Percentiles rank a stretch among this genome's conserved stretches.
Conservation (phyloP, 2,888 invertebrate species). For the Hydraecia micacea region DNA sequence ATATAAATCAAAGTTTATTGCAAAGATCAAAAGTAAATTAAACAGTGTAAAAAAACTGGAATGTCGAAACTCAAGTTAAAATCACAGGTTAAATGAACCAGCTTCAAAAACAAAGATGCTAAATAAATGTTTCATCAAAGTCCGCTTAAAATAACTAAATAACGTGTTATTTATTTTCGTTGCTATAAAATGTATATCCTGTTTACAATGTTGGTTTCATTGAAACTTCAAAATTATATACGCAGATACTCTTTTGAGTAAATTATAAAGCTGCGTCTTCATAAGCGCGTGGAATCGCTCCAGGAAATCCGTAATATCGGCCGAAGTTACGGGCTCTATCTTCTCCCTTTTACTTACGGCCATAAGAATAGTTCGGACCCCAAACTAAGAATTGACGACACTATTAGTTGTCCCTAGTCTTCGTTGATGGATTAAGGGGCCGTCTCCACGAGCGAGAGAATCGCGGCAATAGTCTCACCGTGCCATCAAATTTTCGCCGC, state of each 20-base stretch:
- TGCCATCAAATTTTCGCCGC: no score
- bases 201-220: conserved; percentile 46
- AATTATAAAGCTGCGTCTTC: conserved; percentile 12
- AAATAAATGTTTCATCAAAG: conserved; percentile 52
- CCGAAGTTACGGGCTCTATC: neutral
- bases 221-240: conserved; percentile 43
- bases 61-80: neutral
- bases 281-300: neutral
- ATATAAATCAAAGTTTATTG: neutral
- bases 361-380: neutral
- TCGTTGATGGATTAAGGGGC: no score
- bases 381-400: neutral
- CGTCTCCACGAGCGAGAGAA: no score
- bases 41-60: conserved; percentile 9
- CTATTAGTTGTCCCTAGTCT: neutral
- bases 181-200: conserved; percentile 53
- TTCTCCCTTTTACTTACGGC: neutral
- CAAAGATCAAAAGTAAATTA: conserved; percentile 29
- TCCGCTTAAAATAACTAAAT: conserved; percentile 43
- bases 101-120: conserved; percentile 34
- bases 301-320: neutral
- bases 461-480: no score
- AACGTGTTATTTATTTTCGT: conserved; percentile 55
- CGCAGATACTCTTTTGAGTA: conserved; percentile 18
- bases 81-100: conserved; percentile 1